phyloP scores from a whole-genome alignment of 2,888 invertebrate genomes.

The Lampropteryx suffumata region DNA sequence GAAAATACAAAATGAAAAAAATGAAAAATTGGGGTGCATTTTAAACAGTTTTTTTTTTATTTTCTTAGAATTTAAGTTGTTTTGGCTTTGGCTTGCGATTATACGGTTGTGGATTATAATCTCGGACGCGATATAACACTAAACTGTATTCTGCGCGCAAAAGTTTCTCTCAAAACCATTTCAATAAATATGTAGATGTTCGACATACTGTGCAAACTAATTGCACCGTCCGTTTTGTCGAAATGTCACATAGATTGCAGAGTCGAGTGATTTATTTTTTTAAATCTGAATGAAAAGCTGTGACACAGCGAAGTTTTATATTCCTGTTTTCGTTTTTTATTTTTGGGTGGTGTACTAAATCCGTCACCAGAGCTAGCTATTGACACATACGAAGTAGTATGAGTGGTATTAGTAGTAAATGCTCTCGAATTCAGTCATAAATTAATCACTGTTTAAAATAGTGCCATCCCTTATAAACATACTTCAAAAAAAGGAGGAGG shows the following conservation, averaged over 20 bases:
- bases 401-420: too few species aligned
- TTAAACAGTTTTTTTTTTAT: conserved; percentile 39
- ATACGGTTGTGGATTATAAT: too few species aligned
- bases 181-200: conserved; percentile 58
- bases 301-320: neutral
- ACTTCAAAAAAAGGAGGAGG: too few species aligned
- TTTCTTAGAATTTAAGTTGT: neutral
- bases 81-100: too few species aligned
- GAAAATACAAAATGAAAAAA: conserved; percentile 63
- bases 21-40: conserved; percentile 64
- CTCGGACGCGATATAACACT: too few species aligned
- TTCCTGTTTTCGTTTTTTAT: too few species aligned
- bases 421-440: too few species aligned
- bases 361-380: too few species aligned
- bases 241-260: conserved; percentile 44
- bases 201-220: conserved; percentile 54
- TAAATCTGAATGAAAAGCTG: conserved; percentile 24
- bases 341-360: too few species aligned
- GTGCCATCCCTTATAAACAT: too few species aligned
- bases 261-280: conserved; percentile 46
- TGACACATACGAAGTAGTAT: too few species aligned
- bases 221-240: conserved; percentile 52
- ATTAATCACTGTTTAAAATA: too few species aligned
- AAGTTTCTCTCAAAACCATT: conserved; percentile 28
- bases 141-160: conserved; percentile 2